These are phyloP conservation scores for Nematopogon swammerdamellus DNA, from an alignment of 2,888 invertebrate genomes.

Conservation along the genomic window DNA sequence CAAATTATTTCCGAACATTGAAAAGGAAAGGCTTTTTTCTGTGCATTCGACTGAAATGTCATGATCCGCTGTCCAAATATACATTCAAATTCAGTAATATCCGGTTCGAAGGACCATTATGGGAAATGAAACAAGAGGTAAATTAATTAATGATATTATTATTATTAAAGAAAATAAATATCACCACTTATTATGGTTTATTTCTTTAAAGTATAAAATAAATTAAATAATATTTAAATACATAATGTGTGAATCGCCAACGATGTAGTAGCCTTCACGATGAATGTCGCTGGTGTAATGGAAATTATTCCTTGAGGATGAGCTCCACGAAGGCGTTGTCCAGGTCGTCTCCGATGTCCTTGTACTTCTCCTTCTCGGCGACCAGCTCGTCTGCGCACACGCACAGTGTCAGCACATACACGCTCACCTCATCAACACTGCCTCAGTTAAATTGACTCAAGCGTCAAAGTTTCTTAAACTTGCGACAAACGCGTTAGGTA, in stretches of 20 bases:
- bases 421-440: too few relatives aligned
- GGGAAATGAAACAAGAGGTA: neutral
- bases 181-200: constrained; percentile 25
- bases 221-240: constrained; percentile 38
- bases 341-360: constrained; percentile 99
- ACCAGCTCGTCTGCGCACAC: constrained; percentile 82
- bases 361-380: constrained; percentile 98
- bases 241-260: constrained; percentile 32
- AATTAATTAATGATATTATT: neutral
- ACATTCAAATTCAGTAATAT: too few relatives aligned
- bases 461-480: too few relatives aligned
- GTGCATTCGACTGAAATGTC: too few relatives aligned
- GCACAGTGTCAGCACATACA: neutral
- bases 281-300: constrained; percentile 1
- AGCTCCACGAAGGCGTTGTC: constrained; percentile 98
- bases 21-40: too few relatives aligned
- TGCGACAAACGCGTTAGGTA: too few relatives aligned
- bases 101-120: neutral
- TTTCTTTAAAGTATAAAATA: constrained; percentile 51
- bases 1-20: too few relatives aligned
- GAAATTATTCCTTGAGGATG: constrained; percentile 66
- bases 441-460: too few relatives aligned
- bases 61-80: too few relatives aligned
- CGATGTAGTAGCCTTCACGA: constrained; percentile 15
- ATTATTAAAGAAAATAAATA: neutral